A percentile compares a stretch with the other conserved stretches of the same genome.
These are phyloP conservation scores for Sepioteuthis lessoniana DNA, from an alignment of 2,888 invertebrate genomes.

Conservation along the genomic window DNA sequence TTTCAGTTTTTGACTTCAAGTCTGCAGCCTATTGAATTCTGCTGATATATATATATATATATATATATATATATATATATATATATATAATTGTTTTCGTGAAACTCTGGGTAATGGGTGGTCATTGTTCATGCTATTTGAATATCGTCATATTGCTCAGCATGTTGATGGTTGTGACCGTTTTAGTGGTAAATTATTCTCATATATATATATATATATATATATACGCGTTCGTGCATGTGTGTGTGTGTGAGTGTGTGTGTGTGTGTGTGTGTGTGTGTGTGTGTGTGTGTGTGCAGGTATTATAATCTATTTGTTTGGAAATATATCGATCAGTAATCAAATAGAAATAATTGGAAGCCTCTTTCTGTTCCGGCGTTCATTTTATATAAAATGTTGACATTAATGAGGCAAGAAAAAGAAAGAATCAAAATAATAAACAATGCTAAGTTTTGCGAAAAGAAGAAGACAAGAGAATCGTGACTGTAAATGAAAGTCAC, in stretches of 20 bases:
- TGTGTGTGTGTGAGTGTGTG: neutral
- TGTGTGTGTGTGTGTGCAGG: neutral
- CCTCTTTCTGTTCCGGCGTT: neutral
- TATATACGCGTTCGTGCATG: no score
- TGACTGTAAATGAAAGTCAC: neutral
- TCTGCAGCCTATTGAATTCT: no score
- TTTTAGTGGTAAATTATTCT: no score
- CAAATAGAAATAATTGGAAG: neutral
- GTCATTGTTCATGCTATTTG: no score
- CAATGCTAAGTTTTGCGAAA: neutral
- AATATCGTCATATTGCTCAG: no score
- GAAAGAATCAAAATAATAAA: neutral
- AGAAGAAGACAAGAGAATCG: neutral
- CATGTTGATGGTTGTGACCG: no score
- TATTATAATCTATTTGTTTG: neutral
- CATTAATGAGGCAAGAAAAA: neutral
- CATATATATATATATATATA: no score
- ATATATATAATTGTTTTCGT: no score
- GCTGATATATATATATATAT: no score
- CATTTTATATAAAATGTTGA: neutral
- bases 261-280: neutral
- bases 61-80: no score
- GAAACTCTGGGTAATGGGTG: no score
- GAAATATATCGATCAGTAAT: neutral
- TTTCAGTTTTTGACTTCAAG: no score